phyloP scores from a whole-genome alignment of 2,113 vertebrate genomes.

The Fukomys damarensis region DNA sequence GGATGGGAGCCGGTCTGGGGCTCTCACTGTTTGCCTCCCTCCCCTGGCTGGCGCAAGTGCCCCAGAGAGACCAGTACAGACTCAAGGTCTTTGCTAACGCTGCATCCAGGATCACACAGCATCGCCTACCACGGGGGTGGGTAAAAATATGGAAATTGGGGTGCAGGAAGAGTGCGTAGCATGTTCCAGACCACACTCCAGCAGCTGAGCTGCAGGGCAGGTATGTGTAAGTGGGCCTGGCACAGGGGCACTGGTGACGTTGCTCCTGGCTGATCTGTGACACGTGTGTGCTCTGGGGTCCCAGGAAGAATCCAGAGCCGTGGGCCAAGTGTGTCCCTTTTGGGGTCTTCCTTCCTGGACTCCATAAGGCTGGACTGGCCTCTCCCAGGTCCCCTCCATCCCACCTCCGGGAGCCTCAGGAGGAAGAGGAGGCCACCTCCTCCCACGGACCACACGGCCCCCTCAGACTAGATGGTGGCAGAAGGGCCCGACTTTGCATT shows the following conservation, averaged over 20 bases:
- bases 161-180: background rate
- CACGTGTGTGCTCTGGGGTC: background rate
- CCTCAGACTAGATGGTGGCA: background rate
- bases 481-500: background rate
- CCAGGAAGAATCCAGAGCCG: background rate
- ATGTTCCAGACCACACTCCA: background rate
- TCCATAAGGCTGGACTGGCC: background rate
- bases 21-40: no score
- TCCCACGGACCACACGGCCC: fast-evolving
- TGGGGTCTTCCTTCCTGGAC: background rate
- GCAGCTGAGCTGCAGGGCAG: background rate
- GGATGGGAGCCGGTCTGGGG: background rate
- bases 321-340: background rate
- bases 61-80: background rate
- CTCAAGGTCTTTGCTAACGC: no score
- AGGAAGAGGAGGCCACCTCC: background rate
- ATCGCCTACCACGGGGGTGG: background rate
- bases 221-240: background rate
- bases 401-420: fast-evolving
- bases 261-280: background rate
- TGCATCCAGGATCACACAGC: fast-evolving
- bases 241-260: background rate
- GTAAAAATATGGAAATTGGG: no score
- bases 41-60: no score
- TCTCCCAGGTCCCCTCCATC: background rate